These are phyloP conservation scores for Phrynocephalus vlangalii DNA, from an alignment of 2,797 vertebrate genomes.

Conservation along the genomic window DNA sequence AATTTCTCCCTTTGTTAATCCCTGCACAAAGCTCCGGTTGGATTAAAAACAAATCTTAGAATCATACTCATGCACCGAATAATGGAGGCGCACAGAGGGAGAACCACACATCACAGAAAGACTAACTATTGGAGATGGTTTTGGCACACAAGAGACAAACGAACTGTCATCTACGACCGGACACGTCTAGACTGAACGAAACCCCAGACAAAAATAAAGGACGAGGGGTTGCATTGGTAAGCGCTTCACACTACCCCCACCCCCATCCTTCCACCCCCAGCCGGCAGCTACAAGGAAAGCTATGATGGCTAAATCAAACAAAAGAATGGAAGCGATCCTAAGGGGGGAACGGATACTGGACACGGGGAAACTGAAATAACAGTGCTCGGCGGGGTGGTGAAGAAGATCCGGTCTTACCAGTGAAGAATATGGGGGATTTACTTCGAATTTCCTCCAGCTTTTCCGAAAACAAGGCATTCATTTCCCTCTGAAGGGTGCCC, in stretches of 20 bases:
- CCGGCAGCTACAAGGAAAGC: constrained; percentile 30
- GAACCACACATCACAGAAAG: constrained; percentile 37
- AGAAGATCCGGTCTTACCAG: constrained; percentile 88
- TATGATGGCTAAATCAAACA: constrained; percentile 44
- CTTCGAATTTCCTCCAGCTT: constrained; percentile 97
- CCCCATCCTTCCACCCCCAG: background rate
- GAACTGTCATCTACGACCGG: background rate
- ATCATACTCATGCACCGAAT: constrained; percentile 43
- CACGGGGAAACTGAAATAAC: constrained; percentile 55
- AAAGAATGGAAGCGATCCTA: background rate
- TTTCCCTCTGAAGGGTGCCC: constrained; percentile 95
- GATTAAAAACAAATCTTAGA: constrained; percentile 54
- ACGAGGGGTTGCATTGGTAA: background rate
- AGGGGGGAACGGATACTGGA: constrained; percentile 31
- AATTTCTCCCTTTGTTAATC: constrained; percentile 7
- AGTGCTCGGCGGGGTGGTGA: constrained; percentile 61
- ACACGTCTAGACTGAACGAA: constrained; percentile 38
- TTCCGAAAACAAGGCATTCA: constrained; percentile 94
- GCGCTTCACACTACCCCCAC: too few species aligned
- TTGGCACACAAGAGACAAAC: constrained; percentile 44
- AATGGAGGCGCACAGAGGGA: background rate
- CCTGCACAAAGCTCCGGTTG: constrained; percentile 64
- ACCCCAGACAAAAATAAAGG: constrained; percentile 47
- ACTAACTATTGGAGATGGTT: constrained; percentile 54
- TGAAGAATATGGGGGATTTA: constrained; percentile 93